phyloP scores from a whole-genome alignment of 2,888 invertebrate species.

The Alitta virens region DNA sequence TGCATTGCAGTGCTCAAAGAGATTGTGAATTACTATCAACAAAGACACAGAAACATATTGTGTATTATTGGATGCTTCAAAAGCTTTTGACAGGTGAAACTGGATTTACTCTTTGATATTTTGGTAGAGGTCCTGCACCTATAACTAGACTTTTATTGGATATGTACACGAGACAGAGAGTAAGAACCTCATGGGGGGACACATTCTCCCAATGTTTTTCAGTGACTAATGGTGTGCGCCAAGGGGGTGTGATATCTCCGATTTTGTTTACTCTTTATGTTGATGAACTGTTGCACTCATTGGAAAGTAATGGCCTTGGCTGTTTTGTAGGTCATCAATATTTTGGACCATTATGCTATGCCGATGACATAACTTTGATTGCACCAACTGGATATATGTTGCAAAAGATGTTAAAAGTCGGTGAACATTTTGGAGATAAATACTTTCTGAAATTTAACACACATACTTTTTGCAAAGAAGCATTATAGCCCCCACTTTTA shows the following conservation, averaged over 20 bases:
- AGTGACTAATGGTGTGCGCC: not conserved
- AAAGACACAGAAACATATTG: not conserved
- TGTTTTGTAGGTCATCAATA: not conserved
- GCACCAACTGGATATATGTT: not conserved
- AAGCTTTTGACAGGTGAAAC: not conserved
- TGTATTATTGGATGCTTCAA: not conserved
- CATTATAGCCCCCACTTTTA: not conserved
- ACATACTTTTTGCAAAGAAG: not conserved
- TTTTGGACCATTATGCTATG: not conserved
- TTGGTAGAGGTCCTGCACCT: no score
- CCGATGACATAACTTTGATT: not conserved
- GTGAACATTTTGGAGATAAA: not conserved
- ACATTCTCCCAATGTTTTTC: not conserved
- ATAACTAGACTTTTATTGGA: not conserved
- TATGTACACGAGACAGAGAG: not conserved
- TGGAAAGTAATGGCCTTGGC: not conserved
- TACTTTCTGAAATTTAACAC: not conserved
- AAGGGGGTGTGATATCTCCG: not conserved
- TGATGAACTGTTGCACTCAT: not conserved
- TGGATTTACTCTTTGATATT: no score
- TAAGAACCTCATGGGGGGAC: not conserved
- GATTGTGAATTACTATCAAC: not conserved
- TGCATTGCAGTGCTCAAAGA: not conserved
- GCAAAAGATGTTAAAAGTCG: not conserved
- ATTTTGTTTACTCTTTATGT: not conserved